Evolutionary conservation across 2,113 vertebrate genomes (phyloP), one percentile per base, ranked within the genome.

Genomic region (Serinus canaria): DNA sequence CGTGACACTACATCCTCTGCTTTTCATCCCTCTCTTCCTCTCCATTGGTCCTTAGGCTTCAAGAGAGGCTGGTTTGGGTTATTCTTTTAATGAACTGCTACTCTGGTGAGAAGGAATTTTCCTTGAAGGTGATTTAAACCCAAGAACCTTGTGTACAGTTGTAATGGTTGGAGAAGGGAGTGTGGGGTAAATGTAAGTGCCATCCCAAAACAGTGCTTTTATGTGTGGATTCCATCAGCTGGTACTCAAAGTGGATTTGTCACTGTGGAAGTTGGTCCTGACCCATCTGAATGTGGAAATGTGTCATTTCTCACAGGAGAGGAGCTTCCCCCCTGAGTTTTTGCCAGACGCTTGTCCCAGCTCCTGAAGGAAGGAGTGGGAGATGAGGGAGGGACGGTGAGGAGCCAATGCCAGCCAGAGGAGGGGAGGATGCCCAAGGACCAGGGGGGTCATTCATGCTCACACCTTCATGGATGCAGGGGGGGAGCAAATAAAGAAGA

Each of bases 391-490:
- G 24, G 43, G 24, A 30, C 24, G 37, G 18, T 5, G 2, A 59
- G 60, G 52, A 69, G 62, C 49, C 49, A 14, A 1, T 9, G 21
- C 14, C n/a, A 66, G 66, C 33, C 31, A 39, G 33, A 19, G 44
- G 31, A 59, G 17, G 30, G 23, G 44, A 13, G 28, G 27, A 20
- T 33, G 33, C 14, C 10, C 18, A 11, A 23, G 22, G 33, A 50
- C 15, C 41, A 13, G 35, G 52, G 24, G n/a, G 17, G 39, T 33
- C 27, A 24, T 2, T 74, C 44, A 39, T 53, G 18, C 15, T 7
- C 43, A 9, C 21, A 23, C 10, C 11, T 11, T 2, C 13, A 4
- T 0, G 15, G 28, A 4, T 30, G 19, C 49, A n/a, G 33, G 30
- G 41, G 39, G 14, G 62, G 16, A 55, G 55, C 28, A 31, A 81